These are phyloP conservation scores for Cinara cedri DNA, from an alignment of 2,888 invertebrate genomes.

Conservation along the genomic window DNA sequence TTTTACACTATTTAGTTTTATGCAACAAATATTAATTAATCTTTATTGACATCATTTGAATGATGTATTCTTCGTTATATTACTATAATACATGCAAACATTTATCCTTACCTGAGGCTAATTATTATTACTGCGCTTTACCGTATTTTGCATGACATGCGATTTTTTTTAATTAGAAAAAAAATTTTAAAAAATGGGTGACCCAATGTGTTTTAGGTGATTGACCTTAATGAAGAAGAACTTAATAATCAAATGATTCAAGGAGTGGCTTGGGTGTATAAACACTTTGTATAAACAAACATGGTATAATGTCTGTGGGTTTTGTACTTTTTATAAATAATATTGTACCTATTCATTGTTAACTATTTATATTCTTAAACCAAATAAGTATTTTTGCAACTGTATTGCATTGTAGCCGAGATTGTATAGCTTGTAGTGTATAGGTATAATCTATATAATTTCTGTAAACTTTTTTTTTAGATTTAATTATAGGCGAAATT, in stretches of 20 bases:
- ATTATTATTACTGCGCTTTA: not conserved
- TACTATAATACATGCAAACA: not conserved
- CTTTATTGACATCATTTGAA: not conserved
- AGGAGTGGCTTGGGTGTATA: constrained; percentile 4
- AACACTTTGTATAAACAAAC: not conserved
- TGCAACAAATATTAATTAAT: constrained; percentile 2
- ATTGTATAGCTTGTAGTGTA: too few relatives aligned
- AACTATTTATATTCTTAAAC: not conserved
- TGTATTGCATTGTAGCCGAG: too few relatives aligned
- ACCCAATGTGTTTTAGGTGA: constrained; percentile 38
- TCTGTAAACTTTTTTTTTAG: too few relatives aligned
- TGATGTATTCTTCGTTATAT: not conserved
- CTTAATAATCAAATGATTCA: constrained; percentile 6
- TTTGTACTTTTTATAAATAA: not conserved
- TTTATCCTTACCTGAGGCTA: constrained; percentile 16
- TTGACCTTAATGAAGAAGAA: constrained; percentile 28
- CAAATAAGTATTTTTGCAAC: not conserved
- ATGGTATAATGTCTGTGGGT: not conserved
- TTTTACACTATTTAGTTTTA: not conserved
- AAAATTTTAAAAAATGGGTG: constrained; percentile 30
- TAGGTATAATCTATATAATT: too few relatives aligned
- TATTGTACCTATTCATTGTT: not conserved
- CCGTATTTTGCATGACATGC: constrained; percentile 39
- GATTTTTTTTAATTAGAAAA: constrained; percentile 48
- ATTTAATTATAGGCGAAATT: too few relatives aligned